These are phyloP conservation scores for Drosophila hawaiiensis DNA, from an alignment of 2,888 invertebrate genomes.

Conservation along the genomic window DNA sequence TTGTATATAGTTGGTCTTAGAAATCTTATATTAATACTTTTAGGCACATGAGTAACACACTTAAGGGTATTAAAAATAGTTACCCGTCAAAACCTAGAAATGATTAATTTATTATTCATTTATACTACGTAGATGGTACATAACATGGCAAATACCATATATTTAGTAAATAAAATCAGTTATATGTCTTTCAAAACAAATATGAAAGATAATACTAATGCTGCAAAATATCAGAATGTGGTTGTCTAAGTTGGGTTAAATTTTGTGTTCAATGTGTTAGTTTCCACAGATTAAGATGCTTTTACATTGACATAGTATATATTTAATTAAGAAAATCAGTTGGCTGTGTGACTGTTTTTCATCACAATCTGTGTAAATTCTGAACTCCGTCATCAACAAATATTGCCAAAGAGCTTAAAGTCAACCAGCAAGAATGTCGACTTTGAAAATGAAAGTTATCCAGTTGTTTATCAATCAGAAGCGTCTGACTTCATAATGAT, in stretches of 20 bases:
- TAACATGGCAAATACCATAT: too few species aligned
- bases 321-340: background rate
- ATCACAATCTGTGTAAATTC: background rate
- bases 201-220: fast-evolving
- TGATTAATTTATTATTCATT: background rate
- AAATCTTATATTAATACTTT: background rate
- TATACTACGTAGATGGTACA: background rate
- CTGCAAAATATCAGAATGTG: background rate
- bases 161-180: background rate
- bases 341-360: background rate
- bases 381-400: background rate
- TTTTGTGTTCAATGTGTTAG: background rate
- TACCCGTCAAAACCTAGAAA: background rate
- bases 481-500: background rate
- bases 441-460: background rate
- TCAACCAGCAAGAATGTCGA: background rate
- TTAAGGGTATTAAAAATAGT: background rate
- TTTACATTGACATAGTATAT: background rate
- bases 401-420: background rate
- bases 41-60: background rate
- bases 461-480: background rate
- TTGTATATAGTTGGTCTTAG: background rate
- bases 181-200: background rate
- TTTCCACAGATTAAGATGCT: background rate
- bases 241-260: background rate